Evolutionary conservation across 2,113 vertebrate genomes (phyloP).

Genomic region (Halcyon senegalensis): DNA sequence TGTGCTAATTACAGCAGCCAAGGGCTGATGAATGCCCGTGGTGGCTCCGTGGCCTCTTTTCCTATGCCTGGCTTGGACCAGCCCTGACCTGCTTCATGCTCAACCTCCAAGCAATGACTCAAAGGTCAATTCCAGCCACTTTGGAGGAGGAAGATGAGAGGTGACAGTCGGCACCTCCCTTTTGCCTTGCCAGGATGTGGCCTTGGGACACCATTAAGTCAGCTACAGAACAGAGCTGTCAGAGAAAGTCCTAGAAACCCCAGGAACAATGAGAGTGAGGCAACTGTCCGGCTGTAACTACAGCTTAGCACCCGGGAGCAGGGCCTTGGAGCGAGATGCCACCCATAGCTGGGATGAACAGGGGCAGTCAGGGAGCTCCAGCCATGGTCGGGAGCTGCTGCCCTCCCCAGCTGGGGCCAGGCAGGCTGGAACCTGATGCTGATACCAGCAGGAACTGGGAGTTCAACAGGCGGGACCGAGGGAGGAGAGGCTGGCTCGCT

Average conservation of each 20-base stretch:
- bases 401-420: not conserved
- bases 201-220: not conserved
- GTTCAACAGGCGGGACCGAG: not conserved
- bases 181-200: not conserved
- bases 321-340: not conserved
- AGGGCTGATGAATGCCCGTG: rapidly evolving
- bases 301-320: not conserved
- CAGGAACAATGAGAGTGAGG: not conserved
- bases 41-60: not conserved
- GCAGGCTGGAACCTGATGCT: not conserved
- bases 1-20: not conserved
- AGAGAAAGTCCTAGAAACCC: not conserved
- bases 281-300: not conserved
- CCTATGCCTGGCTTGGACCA: not conserved
- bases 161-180: not conserved
- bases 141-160: rapidly evolving
- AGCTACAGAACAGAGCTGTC: not conserved
- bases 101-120: rapidly evolving
- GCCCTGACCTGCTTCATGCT: not conserved
- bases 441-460: not conserved
- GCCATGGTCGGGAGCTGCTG: rapidly evolving
- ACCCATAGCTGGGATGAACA: not conserved
- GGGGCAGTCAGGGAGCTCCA: rapidly evolving
- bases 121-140: not conserved
- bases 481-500: not conserved